Conservation (phyloP, 2,113 vertebrate species). For the Oryzias woworae region DNA sequence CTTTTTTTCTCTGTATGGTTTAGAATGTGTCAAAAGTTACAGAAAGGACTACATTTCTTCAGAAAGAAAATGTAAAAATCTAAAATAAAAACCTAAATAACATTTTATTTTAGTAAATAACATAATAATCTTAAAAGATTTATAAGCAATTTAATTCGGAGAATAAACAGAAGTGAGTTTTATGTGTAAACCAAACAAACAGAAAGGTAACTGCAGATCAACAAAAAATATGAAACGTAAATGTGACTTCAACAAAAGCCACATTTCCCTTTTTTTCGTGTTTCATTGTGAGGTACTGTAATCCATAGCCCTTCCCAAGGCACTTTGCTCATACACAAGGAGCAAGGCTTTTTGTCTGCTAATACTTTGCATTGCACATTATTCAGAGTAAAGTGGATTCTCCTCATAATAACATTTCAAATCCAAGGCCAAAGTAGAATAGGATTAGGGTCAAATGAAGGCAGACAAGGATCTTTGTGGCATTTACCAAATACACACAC, state of each 20-base stretch:
- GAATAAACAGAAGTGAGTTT: constrained; percentile 12
- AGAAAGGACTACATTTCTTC: constrained; percentile 55
- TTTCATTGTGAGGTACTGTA: constrained; percentile 27
- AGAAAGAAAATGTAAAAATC: constrained; percentile 60
- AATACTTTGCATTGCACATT: constrained; percentile 12
- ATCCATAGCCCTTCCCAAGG: constrained; percentile 36
- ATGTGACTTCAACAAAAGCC: constrained; percentile 6
- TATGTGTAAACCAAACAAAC: constrained; percentile 17
- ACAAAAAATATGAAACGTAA: constrained; percentile 29
- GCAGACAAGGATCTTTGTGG: constrained; percentile 9
- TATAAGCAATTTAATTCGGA: constrained; percentile 28
- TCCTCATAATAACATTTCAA: constrained; percentile 23
- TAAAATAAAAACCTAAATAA: constrained; percentile 55
- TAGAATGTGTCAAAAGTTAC: constrained; percentile 29
- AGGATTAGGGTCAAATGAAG: constrained; percentile 7
- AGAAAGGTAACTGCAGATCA: constrained; percentile 23
- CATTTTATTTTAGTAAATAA: constrained; percentile 56
- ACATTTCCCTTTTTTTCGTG: constrained; percentile 19
- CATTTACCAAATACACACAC: not conserved
- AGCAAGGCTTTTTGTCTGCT: constrained; percentile 30
- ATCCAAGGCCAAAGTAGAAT: not conserved
- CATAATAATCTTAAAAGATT: constrained; percentile 40
- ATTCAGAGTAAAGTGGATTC: constrained; percentile 30
- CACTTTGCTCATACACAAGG: constrained; percentile 6
- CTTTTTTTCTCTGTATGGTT: constrained; percentile 11